Evolutionary conservation across 2,797 vertebrate species (phyloP).

Genomic region (Amniataba percoides): DNA sequence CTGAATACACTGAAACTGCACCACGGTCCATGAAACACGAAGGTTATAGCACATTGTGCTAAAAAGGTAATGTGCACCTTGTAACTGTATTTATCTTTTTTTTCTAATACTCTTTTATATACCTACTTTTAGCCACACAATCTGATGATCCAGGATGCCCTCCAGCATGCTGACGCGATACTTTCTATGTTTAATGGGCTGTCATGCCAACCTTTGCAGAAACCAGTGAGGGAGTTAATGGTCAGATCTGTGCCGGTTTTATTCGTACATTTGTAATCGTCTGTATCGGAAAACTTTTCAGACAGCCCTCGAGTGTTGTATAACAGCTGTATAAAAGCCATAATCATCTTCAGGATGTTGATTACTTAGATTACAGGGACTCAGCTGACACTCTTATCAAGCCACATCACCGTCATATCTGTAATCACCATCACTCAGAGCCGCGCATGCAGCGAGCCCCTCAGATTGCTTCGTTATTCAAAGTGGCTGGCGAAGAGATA

Average conservation of each 20-base stretch:
- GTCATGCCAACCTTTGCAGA: constrained; percentile 21
- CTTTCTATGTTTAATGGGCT: constrained; percentile 13
- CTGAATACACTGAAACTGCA: neutral
- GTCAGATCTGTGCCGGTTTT: constrained; percentile 1
- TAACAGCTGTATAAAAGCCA: constrained; percentile 23
- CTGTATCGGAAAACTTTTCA: constrained; percentile 1
- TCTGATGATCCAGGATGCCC: neutral
- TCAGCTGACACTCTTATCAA: constrained; percentile 23
- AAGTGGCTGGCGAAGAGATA: constrained; percentile 41
- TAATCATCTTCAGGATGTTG: constrained; percentile 31
- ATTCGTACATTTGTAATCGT: neutral
- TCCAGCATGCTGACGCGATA: neutral
- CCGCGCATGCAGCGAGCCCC: constrained; percentile 2
- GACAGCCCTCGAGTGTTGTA: neutral
- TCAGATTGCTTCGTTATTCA: constrained; percentile 33
- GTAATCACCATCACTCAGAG: constrained; percentile 45
- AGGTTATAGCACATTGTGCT: neutral
- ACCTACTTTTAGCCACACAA: neutral
- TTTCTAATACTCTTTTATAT: neutral
- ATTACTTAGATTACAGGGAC: constrained; percentile 34
- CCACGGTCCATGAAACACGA: neutral
- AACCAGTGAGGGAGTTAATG: neutral
- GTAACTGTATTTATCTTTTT: neutral
- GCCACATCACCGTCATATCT: neutral
- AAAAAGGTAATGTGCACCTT: neutral